Conservation (phyloP, 2,113 vertebrate genomes). For the Callipepla squamata region DNA sequence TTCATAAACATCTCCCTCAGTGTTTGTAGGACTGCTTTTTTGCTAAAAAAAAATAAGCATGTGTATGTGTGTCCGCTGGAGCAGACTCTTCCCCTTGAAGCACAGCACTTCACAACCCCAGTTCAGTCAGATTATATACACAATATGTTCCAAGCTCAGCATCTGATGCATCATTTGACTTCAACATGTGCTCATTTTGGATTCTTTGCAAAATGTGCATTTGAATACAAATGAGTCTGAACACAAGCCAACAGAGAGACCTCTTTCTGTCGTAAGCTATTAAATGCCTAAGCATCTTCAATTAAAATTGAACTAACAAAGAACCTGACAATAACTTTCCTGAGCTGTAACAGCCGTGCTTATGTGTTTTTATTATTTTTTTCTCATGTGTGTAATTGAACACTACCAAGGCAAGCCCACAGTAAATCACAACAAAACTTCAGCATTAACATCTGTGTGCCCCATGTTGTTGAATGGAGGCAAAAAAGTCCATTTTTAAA, state of each 20-base stretch:
- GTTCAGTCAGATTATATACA: not conserved
- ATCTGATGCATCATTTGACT: not conserved
- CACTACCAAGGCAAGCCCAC: not conserved
- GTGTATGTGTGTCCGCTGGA: conserved; percentile 13
- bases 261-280: conserved; percentile 19
- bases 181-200: conserved; percentile 12
- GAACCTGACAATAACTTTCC: conserved; percentile 18
- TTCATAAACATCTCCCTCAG: not conserved
- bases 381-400: conserved; percentile 26
- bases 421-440: not conserved
- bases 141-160: conserved; percentile 14
- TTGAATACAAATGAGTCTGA: conserved; percentile 54
- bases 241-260: not conserved
- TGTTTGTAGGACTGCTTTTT: conserved; percentile 1
- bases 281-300: conserved; percentile 42
- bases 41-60: conserved; percentile 15
- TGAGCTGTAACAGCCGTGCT: conserved; percentile 3
- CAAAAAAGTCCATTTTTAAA: not conserved
- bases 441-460: conserved; percentile 45
- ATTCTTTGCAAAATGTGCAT: conserved; percentile 52
- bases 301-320: conserved; percentile 23
- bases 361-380: conserved; percentile 42
- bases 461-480: not conserved
- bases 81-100: conserved; percentile 34
- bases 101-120: not conserved